Evolutionary conservation across 2,113 vertebrate species (phyloP), one percentile per base, ranked within the genome.

Genomic region (Tetrax tetrax): DNA sequence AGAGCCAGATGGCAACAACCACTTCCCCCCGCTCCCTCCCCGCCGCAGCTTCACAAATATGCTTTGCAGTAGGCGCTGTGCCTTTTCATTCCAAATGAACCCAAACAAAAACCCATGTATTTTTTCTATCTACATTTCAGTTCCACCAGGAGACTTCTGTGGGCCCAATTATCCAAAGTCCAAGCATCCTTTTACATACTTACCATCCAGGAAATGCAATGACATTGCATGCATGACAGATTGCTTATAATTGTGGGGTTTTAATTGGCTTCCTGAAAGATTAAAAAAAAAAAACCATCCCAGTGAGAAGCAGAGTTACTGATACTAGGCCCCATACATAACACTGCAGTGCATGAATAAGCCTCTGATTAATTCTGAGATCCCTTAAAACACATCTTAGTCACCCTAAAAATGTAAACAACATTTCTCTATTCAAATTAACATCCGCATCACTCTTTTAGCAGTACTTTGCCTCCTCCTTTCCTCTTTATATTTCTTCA

Each of bases 161-260:
- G 57, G 57, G 33, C 57, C 66, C 45, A 72, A 84, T 91, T 96
- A 87, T 76, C 87, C 38, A 11, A 95, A 94, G 95, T 95, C 96
- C 91, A 93, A 93, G 69, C 54, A 69, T 89, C 79, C 14, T 94
- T 96, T 95, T 90, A 56, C 88, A 89, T 54, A 90, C 63, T 89
- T 93, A 64, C 80, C 80, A 92, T 94, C 64, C 83, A 9, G 96
- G 94, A 94, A 97, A 86, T 68, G 88, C 77, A 94, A 28, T 96
- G 94, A 91, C 90, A 95, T 89, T 94, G 91, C 86, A n/a, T n/a
- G n/a, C n/a, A n/a, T n/a, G n/a, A n/a, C 90, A 96, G 95, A 96
- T 92, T 96, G 69, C 92, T 68, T 79, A 79, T 82, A 92, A 95
- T 72, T 95, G 76, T 93, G 79, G 1, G 6, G 78, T 95, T 96